Conservation (phyloP, 2,888 invertebrate species). For the Hemistola chrysoprasaria region DNA sequence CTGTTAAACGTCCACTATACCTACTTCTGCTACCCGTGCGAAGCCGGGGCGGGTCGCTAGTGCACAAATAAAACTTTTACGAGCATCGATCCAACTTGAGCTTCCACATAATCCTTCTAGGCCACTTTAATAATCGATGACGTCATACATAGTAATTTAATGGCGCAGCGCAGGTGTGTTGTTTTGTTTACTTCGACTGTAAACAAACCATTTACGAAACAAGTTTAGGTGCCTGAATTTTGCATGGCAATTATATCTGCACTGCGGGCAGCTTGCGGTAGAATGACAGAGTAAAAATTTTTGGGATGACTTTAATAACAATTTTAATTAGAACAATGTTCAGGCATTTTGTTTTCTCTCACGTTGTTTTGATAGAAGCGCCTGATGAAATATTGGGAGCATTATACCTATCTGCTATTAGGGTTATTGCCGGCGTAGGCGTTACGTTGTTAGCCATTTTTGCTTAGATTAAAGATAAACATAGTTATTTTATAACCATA, state of each 20-base stretch:
- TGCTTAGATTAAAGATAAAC: too few species aligned
- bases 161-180: constrained; percentile 3
- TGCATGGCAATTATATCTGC: too few species aligned
- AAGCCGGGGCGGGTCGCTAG: too few species aligned
- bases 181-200: constrained; percentile 2
- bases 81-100: constrained; percentile 10
- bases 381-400: constrained; percentile 26
- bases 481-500: too few species aligned
- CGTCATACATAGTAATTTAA: not conserved
- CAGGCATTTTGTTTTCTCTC: too few species aligned
- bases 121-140: constrained; percentile 14
- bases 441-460: constrained; percentile 5
- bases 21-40: too few species aligned
- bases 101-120: constrained; percentile 1
- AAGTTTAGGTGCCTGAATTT: too few species aligned
- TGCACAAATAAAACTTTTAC: constrained; percentile 5
- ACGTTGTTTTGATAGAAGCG: constrained; percentile 6
- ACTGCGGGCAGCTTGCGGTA: too few species aligned
- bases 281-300: constrained; percentile 3
- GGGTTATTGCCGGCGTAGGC: constrained; percentile 21
- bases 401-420: constrained; percentile 15
- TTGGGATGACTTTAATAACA: too few species aligned
- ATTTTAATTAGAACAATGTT: too few species aligned
- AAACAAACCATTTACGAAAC: too few species aligned
- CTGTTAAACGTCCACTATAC: too few species aligned